Conservation (phyloP, 2,113 vertebrate species). For the Dromaius novaehollandiae region DNA sequence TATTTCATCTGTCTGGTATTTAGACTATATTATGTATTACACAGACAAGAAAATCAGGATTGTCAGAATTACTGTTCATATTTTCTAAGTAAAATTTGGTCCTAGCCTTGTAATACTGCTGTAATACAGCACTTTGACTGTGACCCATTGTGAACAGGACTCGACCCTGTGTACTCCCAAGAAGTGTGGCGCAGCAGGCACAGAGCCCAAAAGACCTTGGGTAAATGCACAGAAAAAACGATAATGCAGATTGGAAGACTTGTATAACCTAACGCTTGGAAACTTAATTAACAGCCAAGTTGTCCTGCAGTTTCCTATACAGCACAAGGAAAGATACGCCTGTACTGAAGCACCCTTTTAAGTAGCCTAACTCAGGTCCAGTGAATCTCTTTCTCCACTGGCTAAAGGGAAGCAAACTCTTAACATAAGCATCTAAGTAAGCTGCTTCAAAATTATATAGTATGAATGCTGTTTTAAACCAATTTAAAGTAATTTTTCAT, state of each 20-base stretch:
- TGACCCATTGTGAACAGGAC: not conserved
- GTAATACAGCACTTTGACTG: not conserved
- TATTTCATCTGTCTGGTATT: not conserved
- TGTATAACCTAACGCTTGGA: not conserved
- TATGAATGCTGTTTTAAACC: not conserved
- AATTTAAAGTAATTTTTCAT: not conserved
- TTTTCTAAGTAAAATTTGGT: not conserved
- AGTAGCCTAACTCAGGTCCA: not conserved
- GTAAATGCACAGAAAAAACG: not conserved
- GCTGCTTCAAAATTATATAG: not conserved
- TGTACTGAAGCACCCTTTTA: not conserved
- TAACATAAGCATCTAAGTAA: fast-evolving
- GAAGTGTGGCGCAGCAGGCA: not conserved
- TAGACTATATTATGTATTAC: not conserved
- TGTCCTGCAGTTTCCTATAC: not conserved
- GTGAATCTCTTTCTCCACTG: not conserved
- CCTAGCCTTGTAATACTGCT: not conserved
- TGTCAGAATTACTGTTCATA: not conserved
- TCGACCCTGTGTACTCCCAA: not conserved
- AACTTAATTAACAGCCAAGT: not conserved
- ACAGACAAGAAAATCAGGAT: not conserved
- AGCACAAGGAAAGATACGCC: not conserved
- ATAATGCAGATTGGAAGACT: not conserved
- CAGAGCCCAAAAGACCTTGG: not conserved
- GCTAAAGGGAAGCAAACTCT: not conserved